Evolutionary conservation across 1,140 invertebrate species (phyloP).

Genomic region (Drosophila insularis): DNA sequence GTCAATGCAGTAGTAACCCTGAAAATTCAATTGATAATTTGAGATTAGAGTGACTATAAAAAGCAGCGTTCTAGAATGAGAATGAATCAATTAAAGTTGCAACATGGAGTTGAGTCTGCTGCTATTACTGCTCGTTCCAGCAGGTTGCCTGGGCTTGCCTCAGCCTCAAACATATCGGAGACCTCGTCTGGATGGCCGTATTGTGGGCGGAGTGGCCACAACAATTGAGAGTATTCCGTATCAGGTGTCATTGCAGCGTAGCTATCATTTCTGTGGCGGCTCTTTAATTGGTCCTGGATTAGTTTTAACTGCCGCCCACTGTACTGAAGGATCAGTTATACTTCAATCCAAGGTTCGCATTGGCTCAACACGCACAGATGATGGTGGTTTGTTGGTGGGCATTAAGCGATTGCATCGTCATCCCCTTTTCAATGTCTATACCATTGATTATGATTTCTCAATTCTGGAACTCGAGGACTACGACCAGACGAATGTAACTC

Average conservation of each 20-base stretch:
- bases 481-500: conserved; percentile 28
- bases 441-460: conserved; percentile 77
- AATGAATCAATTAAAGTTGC: neutral
- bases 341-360: conserved; percentile 54
- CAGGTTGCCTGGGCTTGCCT: conserved; percentile 3
- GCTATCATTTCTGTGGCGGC: conserved; percentile 85
- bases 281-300: conserved; percentile 85
- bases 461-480: conserved; percentile 63
- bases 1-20: conserved; percentile 44
- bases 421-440: conserved; percentile 62
- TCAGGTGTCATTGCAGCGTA: conserved; percentile 82
- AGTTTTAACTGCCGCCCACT: conserved; percentile 84
- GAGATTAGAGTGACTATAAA: conserved; percentile 18
- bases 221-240: conserved; percentile 81
- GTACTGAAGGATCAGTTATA: conserved; percentile 78
- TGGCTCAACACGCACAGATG: conserved; percentile 55
- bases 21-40: conserved; percentile 32
- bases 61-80: conserved; percentile 22
- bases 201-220: conserved; percentile 81
- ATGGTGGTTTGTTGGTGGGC: conserved; percentile 60
- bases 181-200: conserved; percentile 72
- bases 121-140: conserved; percentile 16
- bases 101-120: conserved; percentile 29
- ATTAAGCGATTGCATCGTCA: conserved; percentile 69
- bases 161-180: neutral